A percentile compares a stretch with the other conserved stretches of the same genome.
Evolutionary conservation across 2,113 vertebrate genomes (phyloP).

Genomic region (Halcyon senegalensis): DNA sequence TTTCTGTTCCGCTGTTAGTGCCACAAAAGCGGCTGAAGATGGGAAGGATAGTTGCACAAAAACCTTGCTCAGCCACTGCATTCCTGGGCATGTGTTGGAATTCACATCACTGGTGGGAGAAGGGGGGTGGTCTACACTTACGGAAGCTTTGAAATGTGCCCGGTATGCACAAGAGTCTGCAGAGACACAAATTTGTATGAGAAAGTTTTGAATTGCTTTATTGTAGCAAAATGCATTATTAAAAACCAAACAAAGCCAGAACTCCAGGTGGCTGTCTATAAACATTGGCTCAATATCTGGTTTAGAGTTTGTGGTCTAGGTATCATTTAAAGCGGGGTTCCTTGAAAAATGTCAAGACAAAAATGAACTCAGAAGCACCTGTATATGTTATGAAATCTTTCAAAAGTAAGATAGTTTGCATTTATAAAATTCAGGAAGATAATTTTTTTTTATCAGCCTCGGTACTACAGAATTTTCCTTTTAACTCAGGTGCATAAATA

Average conservation of each 20-base stretch:
- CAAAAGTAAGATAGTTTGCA: not conserved
- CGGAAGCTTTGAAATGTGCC: not conserved
- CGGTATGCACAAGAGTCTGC: not conserved
- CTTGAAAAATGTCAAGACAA: not conserved
- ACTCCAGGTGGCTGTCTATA: not conserved
- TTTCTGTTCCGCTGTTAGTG: not conserved
- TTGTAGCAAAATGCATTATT: not conserved
- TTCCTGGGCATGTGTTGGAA: not conserved
- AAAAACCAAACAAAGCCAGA: not conserved
- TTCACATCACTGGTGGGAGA: accelerated
- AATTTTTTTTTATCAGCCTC: not conserved
- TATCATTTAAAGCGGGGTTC: not conserved
- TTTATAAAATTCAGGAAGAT: not conserved
- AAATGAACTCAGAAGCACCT: not conserved
- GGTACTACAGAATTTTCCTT: not conserved
- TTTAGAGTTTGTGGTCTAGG: not conserved
- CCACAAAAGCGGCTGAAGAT: not conserved
- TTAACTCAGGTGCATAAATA: not conserved
- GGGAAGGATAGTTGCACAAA: not conserved
- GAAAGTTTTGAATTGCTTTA: not conserved
- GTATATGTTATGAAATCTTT: not conserved
- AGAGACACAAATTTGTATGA: not conserved
- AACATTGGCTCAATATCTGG: not conserved
- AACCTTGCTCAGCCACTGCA: not conserved
- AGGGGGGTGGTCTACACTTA: accelerated